Conservation (phyloP, 2,797 vertebrate species). For the Steatocranus sp. region DNA sequence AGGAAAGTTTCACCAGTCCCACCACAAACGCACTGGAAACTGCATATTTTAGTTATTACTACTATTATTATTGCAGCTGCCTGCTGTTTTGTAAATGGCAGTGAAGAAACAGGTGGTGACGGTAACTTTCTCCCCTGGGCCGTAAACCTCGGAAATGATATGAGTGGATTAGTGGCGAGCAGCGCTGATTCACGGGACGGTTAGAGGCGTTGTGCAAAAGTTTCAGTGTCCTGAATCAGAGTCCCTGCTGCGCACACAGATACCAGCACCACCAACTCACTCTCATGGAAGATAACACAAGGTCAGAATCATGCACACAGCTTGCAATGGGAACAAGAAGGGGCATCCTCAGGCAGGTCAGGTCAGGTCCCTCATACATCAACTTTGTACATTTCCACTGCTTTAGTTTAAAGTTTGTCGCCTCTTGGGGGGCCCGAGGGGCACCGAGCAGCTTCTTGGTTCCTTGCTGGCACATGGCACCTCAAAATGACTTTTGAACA, state of each 20-base stretch:
- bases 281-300: background rate
- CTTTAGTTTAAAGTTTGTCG: background rate
- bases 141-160: background rate
- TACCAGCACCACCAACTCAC: background rate
- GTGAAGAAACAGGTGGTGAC: accelerated
- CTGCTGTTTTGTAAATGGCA: background rate
- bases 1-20: background rate
- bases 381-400: background rate
- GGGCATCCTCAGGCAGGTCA: background rate
- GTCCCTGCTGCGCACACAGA: background rate
- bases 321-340: background rate
- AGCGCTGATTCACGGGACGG: background rate
- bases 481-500: background rate
- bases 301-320: background rate
- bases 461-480: accelerated
- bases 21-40: background rate
- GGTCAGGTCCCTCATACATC: accelerated
- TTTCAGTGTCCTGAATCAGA: background rate
- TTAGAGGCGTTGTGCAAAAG: background rate
- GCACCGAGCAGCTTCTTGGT: accelerated
- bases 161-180: background rate
- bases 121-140: background rate
- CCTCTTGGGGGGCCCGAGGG: background rate
- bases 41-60: background rate
- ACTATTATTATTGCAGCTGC: background rate